A percentile compares a stretch with the other conserved stretches of the same genome.
Evolutionary conservation across 92 coral and sea anemone genomes (phyloP).

Genomic region (Siderastrea siderea): DNA sequence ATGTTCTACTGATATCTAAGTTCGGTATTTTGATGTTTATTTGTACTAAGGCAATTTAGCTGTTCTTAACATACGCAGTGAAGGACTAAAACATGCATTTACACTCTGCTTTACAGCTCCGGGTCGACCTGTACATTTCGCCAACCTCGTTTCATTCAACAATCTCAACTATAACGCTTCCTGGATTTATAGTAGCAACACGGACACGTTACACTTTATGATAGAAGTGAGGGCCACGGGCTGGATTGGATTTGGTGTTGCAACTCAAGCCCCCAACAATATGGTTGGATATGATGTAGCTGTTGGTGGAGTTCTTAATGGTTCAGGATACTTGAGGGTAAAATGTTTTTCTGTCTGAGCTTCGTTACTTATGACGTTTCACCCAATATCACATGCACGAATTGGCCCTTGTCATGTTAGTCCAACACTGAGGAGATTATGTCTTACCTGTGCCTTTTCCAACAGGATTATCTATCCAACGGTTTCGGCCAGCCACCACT

Average conservation of each 20-base stretch:
- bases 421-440: no score
- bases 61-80: no score
- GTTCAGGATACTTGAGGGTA: not conserved
- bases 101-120: no score
- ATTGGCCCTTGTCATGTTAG: no score
- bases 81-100: no score
- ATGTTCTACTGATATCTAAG: no score
- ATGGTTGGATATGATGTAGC: conserved; percentile 16
- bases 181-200: not conserved
- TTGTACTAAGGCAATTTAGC: no score
- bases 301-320: not conserved
- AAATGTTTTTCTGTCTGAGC: no score
- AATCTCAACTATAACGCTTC: conserved; percentile 2
- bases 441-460: no score
- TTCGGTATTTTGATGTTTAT: no score
- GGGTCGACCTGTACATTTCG: not conserved
- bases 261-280: not conserved
- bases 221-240: conserved; percentile 4
- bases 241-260: not conserved
- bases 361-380: no score
- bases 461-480: not conserved
- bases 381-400: no score
- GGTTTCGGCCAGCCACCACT: not conserved
- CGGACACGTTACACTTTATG: not conserved
- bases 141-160: not conserved